Conservation (phyloP, 2,888 invertebrate genomes). For the Scrobipalpa costella region DNA sequence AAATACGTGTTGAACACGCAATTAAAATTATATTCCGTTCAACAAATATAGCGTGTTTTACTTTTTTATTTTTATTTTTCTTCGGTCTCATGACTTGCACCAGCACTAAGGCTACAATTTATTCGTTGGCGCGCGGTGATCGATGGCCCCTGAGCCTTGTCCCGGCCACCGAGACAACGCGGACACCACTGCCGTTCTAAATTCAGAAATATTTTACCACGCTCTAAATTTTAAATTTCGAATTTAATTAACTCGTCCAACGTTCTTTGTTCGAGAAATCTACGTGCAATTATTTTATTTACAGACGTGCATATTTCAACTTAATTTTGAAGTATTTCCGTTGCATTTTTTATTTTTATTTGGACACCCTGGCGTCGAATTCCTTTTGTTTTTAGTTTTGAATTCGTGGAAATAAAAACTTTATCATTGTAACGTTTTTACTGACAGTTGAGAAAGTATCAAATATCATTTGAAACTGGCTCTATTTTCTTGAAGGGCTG, state of each 20-base stretch:
- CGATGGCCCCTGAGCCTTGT: conserved; percentile 67
- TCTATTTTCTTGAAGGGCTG: conserved; percentile 11
- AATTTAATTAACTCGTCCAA: conserved; percentile 49
- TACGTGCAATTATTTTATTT: conserved; percentile 20
- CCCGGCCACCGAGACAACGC: conserved; percentile 57
- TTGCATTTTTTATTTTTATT: conserved; percentile 17
- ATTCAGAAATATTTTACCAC: conserved; percentile 54
- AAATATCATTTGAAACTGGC: conserved; percentile 10
- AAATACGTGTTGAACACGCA: conserved; percentile 10
- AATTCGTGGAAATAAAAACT: conserved; percentile 18
- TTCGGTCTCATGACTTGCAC: conserved; percentile 39
- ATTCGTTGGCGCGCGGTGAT: conserved; percentile 72
- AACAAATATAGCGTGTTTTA: conserved; percentile 17
- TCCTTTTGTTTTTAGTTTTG: conserved; percentile 12
- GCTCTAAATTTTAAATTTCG: conserved; percentile 51
- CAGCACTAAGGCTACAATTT: conserved; percentile 59
- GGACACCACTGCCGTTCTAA: conserved; percentile 65
- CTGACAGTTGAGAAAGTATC: conserved; percentile 21
- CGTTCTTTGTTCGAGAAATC: conserved; percentile 33
- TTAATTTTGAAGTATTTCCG: conserved; percentile 7
- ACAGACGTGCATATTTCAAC: background rate
- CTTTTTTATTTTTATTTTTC: conserved; percentile 13
- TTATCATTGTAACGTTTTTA: conserved; percentile 19
- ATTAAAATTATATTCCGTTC: conserved; percentile 16
- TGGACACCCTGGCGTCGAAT: conserved; percentile 20